Evolutionary conservation across 2,113 vertebrate species (phyloP).

Genomic region (Gorsachius goisagi): DNA sequence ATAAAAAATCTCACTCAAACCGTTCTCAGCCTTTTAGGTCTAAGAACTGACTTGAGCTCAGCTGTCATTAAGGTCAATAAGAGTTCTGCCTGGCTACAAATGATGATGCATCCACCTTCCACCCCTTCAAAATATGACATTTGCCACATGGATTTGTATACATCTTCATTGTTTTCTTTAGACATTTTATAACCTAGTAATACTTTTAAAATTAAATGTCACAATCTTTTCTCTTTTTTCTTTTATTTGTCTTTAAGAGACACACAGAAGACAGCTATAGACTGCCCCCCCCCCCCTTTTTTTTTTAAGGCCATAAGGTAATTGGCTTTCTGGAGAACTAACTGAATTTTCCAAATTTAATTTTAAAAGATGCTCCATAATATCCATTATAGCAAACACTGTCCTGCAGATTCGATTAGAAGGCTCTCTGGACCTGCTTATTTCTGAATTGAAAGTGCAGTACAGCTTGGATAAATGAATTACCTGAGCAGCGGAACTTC

Average conservation of each 20-base stretch:
- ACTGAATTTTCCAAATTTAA: constrained; percentile 81
- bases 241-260: not conserved
- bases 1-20: not conserved
- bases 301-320: constrained; percentile 71
- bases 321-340: constrained; percentile 79
- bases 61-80: not conserved
- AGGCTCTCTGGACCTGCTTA: constrained; percentile 72
- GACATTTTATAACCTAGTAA: not conserved
- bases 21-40: not conserved
- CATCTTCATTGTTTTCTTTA: not conserved
- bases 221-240: not conserved
- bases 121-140: not conserved
- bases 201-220: not conserved
- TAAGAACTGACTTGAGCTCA: not conserved
- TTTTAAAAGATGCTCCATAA: constrained; percentile 77
- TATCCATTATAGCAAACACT: constrained; percentile 73
- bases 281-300: not conserved
- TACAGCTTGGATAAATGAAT: constrained; percentile 69
- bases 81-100: not conserved
- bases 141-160: not conserved
- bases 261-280: not conserved
- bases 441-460: constrained; percentile 58
- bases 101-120: not conserved
- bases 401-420: constrained; percentile 78
- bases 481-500: constrained; percentile 99